Conservation (phyloP, 1,140 invertebrate genomes). For the Lanistes nyassanus region DNA sequence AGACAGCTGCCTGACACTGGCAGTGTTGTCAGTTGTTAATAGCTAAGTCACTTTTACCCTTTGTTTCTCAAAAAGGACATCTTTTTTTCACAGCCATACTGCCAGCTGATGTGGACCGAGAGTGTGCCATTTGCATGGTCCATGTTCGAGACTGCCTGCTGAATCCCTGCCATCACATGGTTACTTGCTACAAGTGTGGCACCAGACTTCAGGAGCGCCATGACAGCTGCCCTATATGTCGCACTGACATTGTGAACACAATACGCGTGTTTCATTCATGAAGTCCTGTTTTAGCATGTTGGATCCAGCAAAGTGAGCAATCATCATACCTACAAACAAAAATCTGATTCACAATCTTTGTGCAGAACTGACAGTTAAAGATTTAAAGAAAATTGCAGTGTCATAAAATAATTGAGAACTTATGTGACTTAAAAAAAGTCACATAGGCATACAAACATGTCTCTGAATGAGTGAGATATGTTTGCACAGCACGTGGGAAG, state of each 20-base stretch:
- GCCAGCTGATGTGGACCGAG: constrained; percentile 57
- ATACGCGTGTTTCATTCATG: constrained; percentile 62
- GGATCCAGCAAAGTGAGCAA: background rate
- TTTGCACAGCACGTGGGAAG: no score
- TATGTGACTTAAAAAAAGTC: no score
- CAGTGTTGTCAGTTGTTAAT: no score
- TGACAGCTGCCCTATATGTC: constrained; percentile 69
- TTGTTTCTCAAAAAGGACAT: no score
- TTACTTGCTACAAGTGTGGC: constrained; percentile 68
- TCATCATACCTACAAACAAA: background rate
- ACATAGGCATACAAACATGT: no score
- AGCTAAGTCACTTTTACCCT: no score
- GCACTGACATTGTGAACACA: constrained; percentile 65
- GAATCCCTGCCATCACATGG: constrained; percentile 70
- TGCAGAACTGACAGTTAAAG: no score
- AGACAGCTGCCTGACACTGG: no score
- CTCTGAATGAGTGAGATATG: no score
- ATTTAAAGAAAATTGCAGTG: no score
- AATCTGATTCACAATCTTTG: no score
- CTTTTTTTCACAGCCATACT: constrained; percentile 17
- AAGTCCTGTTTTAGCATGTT: background rate
- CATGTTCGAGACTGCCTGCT: constrained; percentile 66
- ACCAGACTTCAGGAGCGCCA: constrained; percentile 64
- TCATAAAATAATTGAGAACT: no score
- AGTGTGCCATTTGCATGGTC: constrained; percentile 71